phyloP scores from a whole-genome alignment of 1,140 invertebrate species.

The Rhagoletis zephyria region DNA sequence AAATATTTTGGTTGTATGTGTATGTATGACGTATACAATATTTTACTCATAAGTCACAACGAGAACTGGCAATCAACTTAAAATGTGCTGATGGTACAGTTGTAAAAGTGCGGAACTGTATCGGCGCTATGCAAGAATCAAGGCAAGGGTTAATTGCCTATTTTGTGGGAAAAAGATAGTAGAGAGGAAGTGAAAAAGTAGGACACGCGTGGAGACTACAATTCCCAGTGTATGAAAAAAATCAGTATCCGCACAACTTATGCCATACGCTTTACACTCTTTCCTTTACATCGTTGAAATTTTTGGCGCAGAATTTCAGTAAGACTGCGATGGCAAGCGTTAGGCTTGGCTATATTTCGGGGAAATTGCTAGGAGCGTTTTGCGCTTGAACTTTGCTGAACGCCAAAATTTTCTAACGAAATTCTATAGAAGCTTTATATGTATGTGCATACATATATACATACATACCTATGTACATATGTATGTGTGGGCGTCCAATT shows the following conservation, averaged over 20 bases:
- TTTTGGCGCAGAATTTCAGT: conserved; percentile 11
- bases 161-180: not conserved
- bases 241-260: not conserved
- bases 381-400: conserved; percentile 2
- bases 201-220: not conserved
- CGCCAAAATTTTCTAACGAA: not conserved
- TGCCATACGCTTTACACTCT: not conserved
- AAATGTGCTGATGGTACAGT: not conserved
- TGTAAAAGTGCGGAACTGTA: not conserved
- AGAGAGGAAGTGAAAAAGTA: not conserved
- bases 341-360: not conserved
- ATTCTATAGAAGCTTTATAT: no score
- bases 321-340: not conserved
- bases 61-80: not conserved
- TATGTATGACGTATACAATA: not conserved
- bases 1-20: not conserved
- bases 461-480: not conserved
- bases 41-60: not conserved
- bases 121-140: not conserved
- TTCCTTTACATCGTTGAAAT: not conserved
- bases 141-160: conserved; percentile 42
- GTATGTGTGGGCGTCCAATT: conserved; percentile 60
- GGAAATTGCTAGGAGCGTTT: not conserved
- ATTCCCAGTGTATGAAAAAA: not conserved
- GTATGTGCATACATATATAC: not conserved